A percentile compares a stretch with the other conserved stretches of the same genome.
These are phyloP conservation scores for Hippolais icterina DNA, from an alignment of 2,113 vertebrate genomes.

Conservation along the genomic window DNA sequence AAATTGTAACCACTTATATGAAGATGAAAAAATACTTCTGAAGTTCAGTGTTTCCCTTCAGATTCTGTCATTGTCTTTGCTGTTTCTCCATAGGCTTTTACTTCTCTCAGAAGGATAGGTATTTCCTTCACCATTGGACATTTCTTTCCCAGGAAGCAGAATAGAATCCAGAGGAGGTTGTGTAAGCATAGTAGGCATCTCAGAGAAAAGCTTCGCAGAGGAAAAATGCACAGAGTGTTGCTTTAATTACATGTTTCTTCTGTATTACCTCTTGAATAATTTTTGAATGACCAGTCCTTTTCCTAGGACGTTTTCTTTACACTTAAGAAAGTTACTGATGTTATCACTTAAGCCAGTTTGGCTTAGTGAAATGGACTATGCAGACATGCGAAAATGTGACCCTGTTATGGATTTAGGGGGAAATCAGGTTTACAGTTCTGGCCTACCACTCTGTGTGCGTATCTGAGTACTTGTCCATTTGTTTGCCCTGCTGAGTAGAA, in stretches of 20 bases:
- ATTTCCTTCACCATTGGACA: not conserved
- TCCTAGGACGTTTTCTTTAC: not conserved
- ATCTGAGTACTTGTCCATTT: not conserved
- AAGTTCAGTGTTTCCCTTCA: not conserved
- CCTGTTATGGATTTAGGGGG: not conserved
- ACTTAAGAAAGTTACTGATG: fast-evolving
- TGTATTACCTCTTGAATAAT: not conserved
- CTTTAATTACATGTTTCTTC: not conserved
- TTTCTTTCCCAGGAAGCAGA: not conserved
- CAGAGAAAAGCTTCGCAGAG: not conserved
- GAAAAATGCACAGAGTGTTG: not conserved
- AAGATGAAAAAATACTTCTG: not conserved
- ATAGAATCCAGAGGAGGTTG: not conserved
- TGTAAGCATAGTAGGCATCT: not conserved
- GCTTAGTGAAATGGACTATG: not conserved
- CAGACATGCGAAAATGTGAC: not conserved
- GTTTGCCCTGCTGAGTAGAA: not conserved
- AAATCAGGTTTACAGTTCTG: not conserved
- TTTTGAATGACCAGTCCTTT: not conserved
- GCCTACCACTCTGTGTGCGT: not conserved
- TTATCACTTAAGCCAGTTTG: not conserved
- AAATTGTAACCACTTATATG: not conserved
- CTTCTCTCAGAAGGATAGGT: not conserved
- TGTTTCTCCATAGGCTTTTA: not conserved
- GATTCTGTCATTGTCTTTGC: not conserved